Evolutionary conservation across 1,140 invertebrate genomes (phyloP), one percentile per base, ranked within the genome.

Genomic region (Cyrtorhinus lividipennis): DNA sequence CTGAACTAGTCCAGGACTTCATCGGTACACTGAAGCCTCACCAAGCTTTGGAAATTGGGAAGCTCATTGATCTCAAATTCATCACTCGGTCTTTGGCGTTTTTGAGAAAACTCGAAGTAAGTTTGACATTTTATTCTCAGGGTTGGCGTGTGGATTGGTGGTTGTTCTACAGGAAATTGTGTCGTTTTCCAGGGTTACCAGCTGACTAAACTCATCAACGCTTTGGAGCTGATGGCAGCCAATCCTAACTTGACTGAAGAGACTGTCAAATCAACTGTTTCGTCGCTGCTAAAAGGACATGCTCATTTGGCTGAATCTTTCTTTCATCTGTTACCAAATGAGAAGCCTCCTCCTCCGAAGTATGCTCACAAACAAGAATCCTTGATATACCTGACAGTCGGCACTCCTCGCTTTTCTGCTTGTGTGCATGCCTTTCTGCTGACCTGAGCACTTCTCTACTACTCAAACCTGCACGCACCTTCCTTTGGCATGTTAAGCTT

Each of bases 111-210:
- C 18, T 59, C 1, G 62, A 63, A 30, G 62, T 63, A 45, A 13
- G 30, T n/a, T n/a, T n/a, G n/a, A n/a, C n/a, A n/a, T n/a, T n/a
- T n/a, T n/a, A n/a, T n/a, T n/a, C n/a, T n/a, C n/a, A n/a, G n/a
- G n/a, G n/a, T n/a, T n/a, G n/a, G n/a, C n/a, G n/a, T n/a, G n/a
- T n/a, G n/a, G n/a, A n/a, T n/a, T n/a, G n/a, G n/a, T n/a, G n/a
- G n/a, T n/a, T n/a, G n/a, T n/a, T n/a, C n/a, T n/a, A n/a, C n/a
- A n/a, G n/a, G n/a, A n/a, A n/a, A n/a, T n/a, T n/a, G n/a, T n/a
- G n/a, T n/a, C n/a, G n/a, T n/a, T n/a, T n/a, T n/a, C n/a, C n/a
- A 63, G 62, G 62, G 48, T 10, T 57, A 23, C 24, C 62, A 63
- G 5, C 44, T 63, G 53, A 63, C 44, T 22, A 57, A 45, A 24